Conservation (phyloP, 2,888 invertebrate genomes). For the Dorcus hopei region DNA sequence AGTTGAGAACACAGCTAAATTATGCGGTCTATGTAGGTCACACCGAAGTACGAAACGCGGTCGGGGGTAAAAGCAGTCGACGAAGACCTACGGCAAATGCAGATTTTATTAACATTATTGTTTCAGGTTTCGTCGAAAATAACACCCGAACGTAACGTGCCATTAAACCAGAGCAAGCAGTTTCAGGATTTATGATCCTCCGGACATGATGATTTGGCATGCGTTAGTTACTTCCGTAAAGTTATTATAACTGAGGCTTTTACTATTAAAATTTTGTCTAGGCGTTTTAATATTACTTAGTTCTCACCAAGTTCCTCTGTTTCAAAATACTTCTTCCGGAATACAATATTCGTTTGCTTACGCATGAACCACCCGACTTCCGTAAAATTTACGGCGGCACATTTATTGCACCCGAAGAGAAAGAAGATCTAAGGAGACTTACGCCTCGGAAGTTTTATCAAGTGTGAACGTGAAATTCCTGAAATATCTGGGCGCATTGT, state of each 20-base stretch:
- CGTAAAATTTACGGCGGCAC: too few relatives aligned
- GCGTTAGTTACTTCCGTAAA: too few relatives aligned
- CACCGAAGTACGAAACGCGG: background rate
- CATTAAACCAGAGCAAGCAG: background rate
- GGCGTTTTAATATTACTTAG: too few relatives aligned
- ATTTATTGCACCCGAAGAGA: too few relatives aligned
- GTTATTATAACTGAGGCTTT: too few relatives aligned
- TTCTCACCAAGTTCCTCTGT: too few relatives aligned
- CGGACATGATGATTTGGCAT: background rate
- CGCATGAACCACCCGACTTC: too few relatives aligned
- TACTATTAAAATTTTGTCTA: too few relatives aligned
- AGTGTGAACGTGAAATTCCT: slow-evolving; percentile 8
- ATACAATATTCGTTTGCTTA: too few relatives aligned
- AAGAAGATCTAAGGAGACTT: background rate
- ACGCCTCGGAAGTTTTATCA: slow-evolving; percentile 5
- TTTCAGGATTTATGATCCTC: background rate
- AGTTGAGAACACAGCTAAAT: slow-evolving; percentile 4
- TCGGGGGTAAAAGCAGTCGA: background rate
- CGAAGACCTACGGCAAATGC: background rate
- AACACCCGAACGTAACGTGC: background rate
- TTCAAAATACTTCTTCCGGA: too few relatives aligned
- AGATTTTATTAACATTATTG: background rate
- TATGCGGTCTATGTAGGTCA: slow-evolving; percentile 7
- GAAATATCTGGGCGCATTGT: slow-evolving; percentile 8
- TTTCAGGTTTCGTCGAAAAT: background rate